Evolutionary conservation across 2,888 invertebrate species (phyloP), one percentile per base, ranked within the genome.

Genomic region (Pristionchus mayeri): DNA sequence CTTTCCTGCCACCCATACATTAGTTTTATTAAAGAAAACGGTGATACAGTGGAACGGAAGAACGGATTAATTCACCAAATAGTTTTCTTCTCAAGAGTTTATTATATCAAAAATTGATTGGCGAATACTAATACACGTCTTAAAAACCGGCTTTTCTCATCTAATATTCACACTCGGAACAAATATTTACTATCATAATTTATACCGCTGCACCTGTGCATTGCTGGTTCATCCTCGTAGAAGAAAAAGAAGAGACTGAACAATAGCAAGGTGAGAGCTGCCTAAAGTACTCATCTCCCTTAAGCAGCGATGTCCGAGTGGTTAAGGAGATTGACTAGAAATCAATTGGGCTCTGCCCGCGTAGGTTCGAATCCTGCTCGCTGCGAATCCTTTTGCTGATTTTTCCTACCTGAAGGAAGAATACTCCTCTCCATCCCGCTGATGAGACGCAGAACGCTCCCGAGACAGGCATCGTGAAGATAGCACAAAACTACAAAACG

Each of bases 351-450:
- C 90, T 90, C 81, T 88, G 89, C 86, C 87, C 88, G 88, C 88
- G 89, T 85, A 88, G 88, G 87, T 89, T 89, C 90, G 89, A 91
- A 87, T 89, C 88, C 88, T 90, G 89, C 88, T n/a, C n/a, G n/a
- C n/a, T n/a, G n/a, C n/a, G n/a, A n/a, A n/a, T n/a, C n/a, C n/a
- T n/a, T n/a, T n/a, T n/a, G 24, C 2, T n/a, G n/a, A n/a, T n/a
- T n/a, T n/a, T n/a, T n/a, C n/a, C 6, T 44, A 44, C 44, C 83
- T 83, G 83, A 11, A 83, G 50, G 40, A 54, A 83, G 71, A 83
- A 83, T 24, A 71, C 54, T 34, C 84, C 84, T 37, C 75, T 50
- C 84, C 84, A 84, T 30, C 84, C 75, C 37, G 54, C 16, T 7
- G 71, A 34, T 16, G 84, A 75, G 9, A 84, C 84, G n/a, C 84